These are phyloP conservation scores for Hylomyscus alleni DNA, from an alignment of 2,797 vertebrate genomes.

Conservation along the genomic window DNA sequence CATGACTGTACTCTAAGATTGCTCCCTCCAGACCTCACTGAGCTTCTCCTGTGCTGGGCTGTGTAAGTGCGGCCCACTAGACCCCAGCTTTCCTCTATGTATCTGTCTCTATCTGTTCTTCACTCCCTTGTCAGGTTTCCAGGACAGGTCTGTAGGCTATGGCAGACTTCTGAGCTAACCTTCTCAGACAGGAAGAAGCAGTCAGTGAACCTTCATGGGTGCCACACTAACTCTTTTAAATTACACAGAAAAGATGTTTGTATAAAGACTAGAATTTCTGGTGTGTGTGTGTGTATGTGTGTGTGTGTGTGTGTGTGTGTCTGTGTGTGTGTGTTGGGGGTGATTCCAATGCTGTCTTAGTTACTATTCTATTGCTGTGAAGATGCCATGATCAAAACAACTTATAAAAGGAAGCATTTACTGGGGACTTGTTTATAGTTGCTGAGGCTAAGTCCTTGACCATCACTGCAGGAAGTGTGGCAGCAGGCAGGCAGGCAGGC, in stretches of 20 bases:
- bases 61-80: neutral
- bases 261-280: neutral
- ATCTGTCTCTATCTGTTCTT: neutral
- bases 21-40: neutral
- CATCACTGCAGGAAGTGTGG: neutral
- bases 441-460: neutral
- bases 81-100: neutral
- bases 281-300: neutral
- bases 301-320: neutral
- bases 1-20: neutral
- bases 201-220: neutral
- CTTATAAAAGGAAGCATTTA: neutral
- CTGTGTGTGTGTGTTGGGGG: neutral
- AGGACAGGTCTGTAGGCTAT: neutral
- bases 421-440: neutral
- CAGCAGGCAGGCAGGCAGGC: neutral
- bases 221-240: neutral
- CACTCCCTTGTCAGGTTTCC: neutral
- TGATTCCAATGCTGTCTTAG: neutral
- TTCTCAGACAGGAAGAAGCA: neutral
- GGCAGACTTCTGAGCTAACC: neutral
- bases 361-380: neutral
- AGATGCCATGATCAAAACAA: neutral
- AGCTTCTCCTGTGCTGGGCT: neutral
- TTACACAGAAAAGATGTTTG: neutral